phyloP scores from a whole-genome alignment of 2,888 invertebrate species.

The Watsonalla binaria region DNA sequence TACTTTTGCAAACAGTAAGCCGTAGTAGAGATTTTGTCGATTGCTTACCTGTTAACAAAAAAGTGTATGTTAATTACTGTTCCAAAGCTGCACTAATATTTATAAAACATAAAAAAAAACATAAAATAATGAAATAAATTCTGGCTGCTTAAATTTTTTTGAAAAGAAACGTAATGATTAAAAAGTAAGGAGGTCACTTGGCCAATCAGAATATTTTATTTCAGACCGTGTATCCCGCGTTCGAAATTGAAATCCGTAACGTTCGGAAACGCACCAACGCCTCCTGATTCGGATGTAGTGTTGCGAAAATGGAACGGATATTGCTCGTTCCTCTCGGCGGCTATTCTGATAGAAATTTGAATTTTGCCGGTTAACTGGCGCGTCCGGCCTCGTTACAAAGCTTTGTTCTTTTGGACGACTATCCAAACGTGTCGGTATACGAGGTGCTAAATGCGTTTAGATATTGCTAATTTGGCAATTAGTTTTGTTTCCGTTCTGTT shows the following conservation, averaged over 20 bases:
- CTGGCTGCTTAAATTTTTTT: background rate
- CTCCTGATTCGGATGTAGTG: slow-evolving; percentile 49
- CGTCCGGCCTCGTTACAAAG: slow-evolving; percentile 57
- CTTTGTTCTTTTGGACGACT: slow-evolving; percentile 61
- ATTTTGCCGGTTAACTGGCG: slow-evolving; percentile 75
- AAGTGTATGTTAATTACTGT: slow-evolving; percentile 2
- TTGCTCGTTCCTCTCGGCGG: slow-evolving; percentile 69
- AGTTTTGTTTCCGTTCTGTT: background rate
- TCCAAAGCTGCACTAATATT: too few species aligned
- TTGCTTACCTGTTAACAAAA: slow-evolving; percentile 22
- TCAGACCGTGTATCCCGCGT: slow-evolving; percentile 36
- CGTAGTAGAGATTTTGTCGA: background rate
- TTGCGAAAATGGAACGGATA: slow-evolving; percentile 79
- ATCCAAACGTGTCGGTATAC: slow-evolving; percentile 26
- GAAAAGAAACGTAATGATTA: slow-evolving; percentile 7
- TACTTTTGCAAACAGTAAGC: background rate
- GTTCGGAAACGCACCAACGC: slow-evolving; percentile 65
- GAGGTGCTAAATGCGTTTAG: slow-evolving; percentile 28
- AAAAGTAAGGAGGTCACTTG: slow-evolving; percentile 1
- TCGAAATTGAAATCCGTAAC: slow-evolving; percentile 45
- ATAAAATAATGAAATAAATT: background rate
- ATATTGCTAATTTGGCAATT: slow-evolving; percentile 20
- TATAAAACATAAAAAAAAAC: too few species aligned
- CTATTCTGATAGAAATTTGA: slow-evolving; percentile 73
- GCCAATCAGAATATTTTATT: slow-evolving; percentile 21